These are phyloP conservation scores for Gastracanthus pulcherrimus DNA, from an alignment of 2,888 invertebrate species.

Conservation along the genomic window DNA sequence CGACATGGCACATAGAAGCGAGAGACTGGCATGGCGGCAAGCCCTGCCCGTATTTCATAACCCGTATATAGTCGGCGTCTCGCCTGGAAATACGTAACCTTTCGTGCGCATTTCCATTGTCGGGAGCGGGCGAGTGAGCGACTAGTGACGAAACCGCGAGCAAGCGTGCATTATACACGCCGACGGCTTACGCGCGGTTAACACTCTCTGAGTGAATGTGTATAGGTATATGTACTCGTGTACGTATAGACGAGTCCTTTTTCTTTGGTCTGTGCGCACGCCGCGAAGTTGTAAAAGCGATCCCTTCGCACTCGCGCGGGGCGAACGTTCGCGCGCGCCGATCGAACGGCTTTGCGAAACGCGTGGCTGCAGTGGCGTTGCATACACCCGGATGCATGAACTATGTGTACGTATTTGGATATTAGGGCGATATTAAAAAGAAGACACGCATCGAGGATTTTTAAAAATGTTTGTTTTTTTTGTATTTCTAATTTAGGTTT, in stretches of 20 bases:
- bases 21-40: constrained; percentile 18
- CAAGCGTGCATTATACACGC: constrained; percentile 9
- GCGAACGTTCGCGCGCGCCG: not conserved
- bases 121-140: constrained; percentile 59
- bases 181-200: not conserved
- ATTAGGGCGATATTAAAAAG: not conserved
- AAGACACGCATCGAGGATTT: too few species aligned
- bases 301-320: not conserved
- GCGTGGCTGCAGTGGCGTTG: too few species aligned
- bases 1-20: not conserved
- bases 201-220: not conserved
- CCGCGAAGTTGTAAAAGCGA: not conserved
- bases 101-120: constrained; percentile 75
- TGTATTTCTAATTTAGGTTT: too few species aligned
- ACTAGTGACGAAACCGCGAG: constrained; percentile 59
- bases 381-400: not conserved
- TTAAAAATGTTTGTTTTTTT: too few species aligned
- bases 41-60: constrained; percentile 72
- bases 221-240: not conserved
- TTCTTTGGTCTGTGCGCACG: not conserved
- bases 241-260: not conserved
- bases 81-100: constrained; percentile 72
- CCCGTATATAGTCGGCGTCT: constrained; percentile 61
- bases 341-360: constrained; percentile 17
- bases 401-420: not conserved